Conservation (phyloP, 2,888 invertebrate genomes). For the Anarsia innoxiella region DNA sequence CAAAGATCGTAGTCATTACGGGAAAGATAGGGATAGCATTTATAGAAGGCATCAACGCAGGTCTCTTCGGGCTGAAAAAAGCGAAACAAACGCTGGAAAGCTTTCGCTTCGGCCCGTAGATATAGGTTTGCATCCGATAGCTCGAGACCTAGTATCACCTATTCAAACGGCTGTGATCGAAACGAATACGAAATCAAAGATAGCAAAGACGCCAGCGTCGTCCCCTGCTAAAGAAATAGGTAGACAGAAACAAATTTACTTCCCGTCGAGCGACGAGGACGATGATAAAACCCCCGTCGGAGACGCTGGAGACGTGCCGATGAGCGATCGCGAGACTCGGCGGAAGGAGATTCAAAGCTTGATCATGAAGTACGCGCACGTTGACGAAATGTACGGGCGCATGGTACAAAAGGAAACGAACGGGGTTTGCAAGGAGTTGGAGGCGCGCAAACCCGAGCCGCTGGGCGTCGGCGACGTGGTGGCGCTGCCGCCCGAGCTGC, state of each 20-base stretch:
- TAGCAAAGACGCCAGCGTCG: slow-evolving; percentile 52
- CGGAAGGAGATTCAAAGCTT: slow-evolving; percentile 89
- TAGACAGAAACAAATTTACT: slow-evolving; percentile 65
- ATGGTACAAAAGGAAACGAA: slow-evolving; percentile 51
- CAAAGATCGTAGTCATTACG: slow-evolving; percentile 44
- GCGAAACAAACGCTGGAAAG: slow-evolving; percentile 71
- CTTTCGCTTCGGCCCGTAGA: slow-evolving; percentile 73
- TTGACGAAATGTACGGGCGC: slow-evolving; percentile 82
- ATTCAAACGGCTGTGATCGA: slow-evolving; percentile 53
- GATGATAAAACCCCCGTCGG: slow-evolving; percentile 71
- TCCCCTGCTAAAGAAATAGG: slow-evolving; percentile 52
- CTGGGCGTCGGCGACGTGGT: slow-evolving; percentile 59
- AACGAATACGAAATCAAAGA: slow-evolving; percentile 33
- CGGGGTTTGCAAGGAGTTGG: slow-evolving; percentile 26
- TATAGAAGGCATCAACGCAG: slow-evolving; percentile 71
- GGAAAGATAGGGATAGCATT: slow-evolving; percentile 68
- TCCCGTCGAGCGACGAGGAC: slow-evolving; percentile 68
- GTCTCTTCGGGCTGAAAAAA: slow-evolving; percentile 77
- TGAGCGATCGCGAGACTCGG: slow-evolving; percentile 84
- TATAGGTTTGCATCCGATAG: slow-evolving; percentile 58
- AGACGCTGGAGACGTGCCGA: slow-evolving; percentile 60
- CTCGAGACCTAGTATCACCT: slow-evolving; percentile 73
- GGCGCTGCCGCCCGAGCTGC: slow-evolving; percentile 61
- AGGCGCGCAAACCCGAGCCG: slow-evolving; percentile 33
- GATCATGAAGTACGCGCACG: slow-evolving; percentile 87